phyloP scores from a whole-genome alignment of 1,140 invertebrate species.

The Thereuonema tuberculata region DNA sequence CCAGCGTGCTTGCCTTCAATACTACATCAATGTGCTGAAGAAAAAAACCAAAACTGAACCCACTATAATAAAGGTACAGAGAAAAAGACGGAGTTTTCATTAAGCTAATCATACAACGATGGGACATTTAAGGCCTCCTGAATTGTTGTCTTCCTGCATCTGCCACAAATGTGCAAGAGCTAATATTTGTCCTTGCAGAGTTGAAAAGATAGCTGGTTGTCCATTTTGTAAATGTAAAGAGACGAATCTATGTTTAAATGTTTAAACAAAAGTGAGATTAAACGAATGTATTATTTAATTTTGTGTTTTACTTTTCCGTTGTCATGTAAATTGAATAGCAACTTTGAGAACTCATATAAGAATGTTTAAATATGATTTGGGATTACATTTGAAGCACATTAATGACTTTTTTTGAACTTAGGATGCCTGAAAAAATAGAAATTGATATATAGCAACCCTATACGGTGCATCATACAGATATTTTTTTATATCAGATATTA shows the following conservation, averaged over 20 bases:
- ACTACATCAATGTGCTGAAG: no score
- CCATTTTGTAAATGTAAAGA: not conserved
- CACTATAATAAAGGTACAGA: no score
- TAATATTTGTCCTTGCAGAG: not conserved
- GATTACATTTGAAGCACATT: not conserved
- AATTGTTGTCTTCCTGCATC: not conserved
- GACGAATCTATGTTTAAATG: not conserved
- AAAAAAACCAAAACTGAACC: no score
- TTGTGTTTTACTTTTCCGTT: not conserved
- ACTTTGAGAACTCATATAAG: not conserved
- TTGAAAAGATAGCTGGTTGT: not conserved
- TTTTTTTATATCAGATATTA: not conserved
- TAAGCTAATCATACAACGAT: not conserved
- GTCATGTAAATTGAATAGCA: not conserved
- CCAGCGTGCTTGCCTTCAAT: no score
- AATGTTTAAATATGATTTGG: not conserved
- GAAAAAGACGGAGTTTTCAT: no score
- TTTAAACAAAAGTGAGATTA: not conserved
- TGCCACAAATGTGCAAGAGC: not conserved
- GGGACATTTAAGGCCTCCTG: not conserved
- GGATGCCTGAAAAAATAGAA: not conserved
- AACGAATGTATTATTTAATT: not conserved
- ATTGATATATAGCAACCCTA: not conserved
- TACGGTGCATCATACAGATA: not conserved
- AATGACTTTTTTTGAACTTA: not conserved